Evolutionary conservation across 2,797 vertebrate species (phyloP).

Genomic region (Phoebastria nigripes): DNA sequence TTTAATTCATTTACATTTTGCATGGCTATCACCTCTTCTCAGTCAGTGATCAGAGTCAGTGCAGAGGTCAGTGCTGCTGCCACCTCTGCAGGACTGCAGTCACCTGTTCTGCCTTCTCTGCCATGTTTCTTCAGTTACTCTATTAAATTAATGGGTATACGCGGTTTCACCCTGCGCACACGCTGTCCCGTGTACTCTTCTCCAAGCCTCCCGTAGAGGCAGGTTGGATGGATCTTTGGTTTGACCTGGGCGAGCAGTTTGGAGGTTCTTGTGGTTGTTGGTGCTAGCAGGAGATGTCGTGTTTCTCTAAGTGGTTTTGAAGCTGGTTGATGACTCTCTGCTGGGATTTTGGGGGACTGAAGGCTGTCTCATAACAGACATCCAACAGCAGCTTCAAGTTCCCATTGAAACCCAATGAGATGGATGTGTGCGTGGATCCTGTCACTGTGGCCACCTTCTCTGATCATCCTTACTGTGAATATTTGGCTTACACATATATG

Average conservation of each 20-base stretch:
- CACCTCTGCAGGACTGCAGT: background rate
- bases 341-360: background rate
- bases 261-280: background rate
- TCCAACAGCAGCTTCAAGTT: background rate
- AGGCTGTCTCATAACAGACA: background rate
- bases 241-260: background rate
- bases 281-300: background rate
- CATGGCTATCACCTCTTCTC: background rate
- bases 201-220: background rate
- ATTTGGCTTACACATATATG: background rate
- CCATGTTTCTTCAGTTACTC: background rate
- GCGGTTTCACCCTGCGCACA: background rate
- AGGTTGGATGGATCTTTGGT: background rate
- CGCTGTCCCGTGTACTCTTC: accelerated
- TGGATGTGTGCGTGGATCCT: background rate
- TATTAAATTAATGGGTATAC: background rate
- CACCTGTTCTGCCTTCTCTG: background rate
- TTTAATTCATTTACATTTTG: background rate
- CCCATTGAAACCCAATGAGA: background rate
- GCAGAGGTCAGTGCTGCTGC: background rate
- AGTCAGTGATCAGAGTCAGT: too few species aligned
- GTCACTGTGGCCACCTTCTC: background rate
- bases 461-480: background rate
- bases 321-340: background rate
- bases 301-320: background rate